A percentile compares a stretch with the other conserved stretches of the same genome.
Conservation (phyloP, 2,113 vertebrate genomes). For the Strigops habroptila region DNA sequence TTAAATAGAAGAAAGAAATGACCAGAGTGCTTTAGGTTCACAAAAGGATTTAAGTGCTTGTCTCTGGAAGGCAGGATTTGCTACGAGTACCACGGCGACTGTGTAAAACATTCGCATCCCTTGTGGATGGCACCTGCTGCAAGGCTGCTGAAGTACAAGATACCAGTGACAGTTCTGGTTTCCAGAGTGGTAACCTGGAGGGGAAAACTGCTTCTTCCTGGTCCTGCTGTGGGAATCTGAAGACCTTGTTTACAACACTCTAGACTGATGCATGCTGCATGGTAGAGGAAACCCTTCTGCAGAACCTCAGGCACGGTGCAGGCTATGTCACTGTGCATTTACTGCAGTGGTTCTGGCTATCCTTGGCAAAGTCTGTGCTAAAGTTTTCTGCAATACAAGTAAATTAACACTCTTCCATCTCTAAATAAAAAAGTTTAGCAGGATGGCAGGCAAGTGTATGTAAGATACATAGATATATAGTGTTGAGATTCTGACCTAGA, state of each 20-base stretch:
- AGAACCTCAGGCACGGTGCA: background rate
- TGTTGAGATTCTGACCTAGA: background rate
- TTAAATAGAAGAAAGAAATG: background rate
- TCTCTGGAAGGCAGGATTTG: background rate
- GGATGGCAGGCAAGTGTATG: background rate
- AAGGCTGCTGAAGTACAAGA: background rate
- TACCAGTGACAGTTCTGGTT: background rate
- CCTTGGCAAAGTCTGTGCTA: background rate
- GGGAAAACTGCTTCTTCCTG: background rate
- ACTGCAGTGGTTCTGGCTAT: background rate
- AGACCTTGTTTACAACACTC: background rate
- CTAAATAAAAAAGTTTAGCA: background rate
- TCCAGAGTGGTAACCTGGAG: background rate
- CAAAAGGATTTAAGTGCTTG: background rate
- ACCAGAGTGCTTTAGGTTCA: background rate
- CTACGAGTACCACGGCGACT: background rate
- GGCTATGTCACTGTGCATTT: background rate
- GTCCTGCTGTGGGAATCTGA: background rate
- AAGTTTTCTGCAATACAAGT: background rate
- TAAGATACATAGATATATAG: background rate
- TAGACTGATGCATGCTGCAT: background rate
- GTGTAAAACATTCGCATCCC: background rate
- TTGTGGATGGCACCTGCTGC: background rate
- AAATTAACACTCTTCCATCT: background rate
- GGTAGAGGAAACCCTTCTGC: background rate